Conservation (phyloP, 2,888 invertebrate species). For the Craniophora ligustri region DNA sequence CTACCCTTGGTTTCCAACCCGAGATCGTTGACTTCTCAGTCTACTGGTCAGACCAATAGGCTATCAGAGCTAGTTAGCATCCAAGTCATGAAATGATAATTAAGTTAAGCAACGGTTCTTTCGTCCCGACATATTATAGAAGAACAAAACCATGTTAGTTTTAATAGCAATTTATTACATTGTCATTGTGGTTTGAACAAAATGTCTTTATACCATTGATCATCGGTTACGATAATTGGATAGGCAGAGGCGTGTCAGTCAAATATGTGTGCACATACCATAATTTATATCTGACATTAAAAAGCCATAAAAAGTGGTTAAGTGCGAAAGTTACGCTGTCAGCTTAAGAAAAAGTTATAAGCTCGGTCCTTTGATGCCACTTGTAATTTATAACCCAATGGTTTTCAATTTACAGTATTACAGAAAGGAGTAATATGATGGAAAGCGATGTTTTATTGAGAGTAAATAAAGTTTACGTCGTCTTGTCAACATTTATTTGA, state of each 20-base stretch:
- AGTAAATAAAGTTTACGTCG: neutral
- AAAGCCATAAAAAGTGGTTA: slow-evolving; percentile 26
- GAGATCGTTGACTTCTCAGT: no score
- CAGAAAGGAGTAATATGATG: neutral
- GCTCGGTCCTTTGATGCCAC: neutral
- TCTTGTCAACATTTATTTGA: neutral
- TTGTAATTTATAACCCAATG: neutral
- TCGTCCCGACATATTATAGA: neutral
- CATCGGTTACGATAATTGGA: slow-evolving; percentile 7
- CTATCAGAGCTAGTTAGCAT: no score
- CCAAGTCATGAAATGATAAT: neutral
- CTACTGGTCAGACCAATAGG: no score
- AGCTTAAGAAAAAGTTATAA: neutral
- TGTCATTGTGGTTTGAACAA: neutral
- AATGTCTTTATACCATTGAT: slow-evolving; percentile 9
- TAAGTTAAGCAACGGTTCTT: neutral
- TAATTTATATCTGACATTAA: slow-evolving; percentile 35
- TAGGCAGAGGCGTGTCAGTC: slow-evolving; percentile 21
- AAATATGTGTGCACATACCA: slow-evolving; percentile 14
- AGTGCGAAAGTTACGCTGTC: slow-evolving; percentile 7
- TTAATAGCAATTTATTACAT: neutral
- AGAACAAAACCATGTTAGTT: neutral
- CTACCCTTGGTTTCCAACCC: no score
- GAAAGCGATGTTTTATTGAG: neutral
- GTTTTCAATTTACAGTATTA: neutral